A percentile compares a stretch with the other conserved stretches of the same genome.
Conservation (phyloP, 2,113 vertebrate genomes). For the Empidonax traillii region DNA sequence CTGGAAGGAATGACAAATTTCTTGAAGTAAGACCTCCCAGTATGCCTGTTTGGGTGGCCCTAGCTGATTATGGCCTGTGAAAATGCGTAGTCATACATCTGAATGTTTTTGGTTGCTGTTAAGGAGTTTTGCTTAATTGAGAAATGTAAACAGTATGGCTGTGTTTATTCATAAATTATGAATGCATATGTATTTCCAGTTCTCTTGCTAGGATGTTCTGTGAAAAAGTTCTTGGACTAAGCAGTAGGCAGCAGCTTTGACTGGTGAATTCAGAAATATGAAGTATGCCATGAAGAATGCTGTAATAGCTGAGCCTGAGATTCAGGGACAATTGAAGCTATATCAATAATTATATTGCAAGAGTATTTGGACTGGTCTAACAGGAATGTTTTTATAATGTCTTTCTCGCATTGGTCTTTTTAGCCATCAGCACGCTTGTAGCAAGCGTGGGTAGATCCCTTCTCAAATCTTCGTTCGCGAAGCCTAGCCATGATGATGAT, state of each 20-base stretch:
- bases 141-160: background rate
- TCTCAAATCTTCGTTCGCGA: no score
- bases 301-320: background rate
- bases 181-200: slow-evolving; percentile 20
- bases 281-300: background rate
- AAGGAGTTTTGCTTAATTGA: slow-evolving; percentile 1
- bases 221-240: background rate
- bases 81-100: background rate
- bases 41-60: slow-evolving; percentile 14
- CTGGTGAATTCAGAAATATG: background rate
- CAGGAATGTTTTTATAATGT: background rate
- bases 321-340: background rate
- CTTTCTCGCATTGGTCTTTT: no score
- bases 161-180: slow-evolving; percentile 37
- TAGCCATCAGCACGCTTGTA: no score
- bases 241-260: background rate
- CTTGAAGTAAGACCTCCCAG: background rate
- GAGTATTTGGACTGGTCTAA: background rate
- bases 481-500: no score
- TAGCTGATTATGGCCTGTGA: background rate
- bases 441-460: no score
- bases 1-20: background rate
- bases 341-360: background rate
- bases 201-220: background rate
- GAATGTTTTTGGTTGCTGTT: background rate